Base-by-base conservation (phyloP, 2,797 vertebrate genomes). In the Lates japonicus region DNA sequence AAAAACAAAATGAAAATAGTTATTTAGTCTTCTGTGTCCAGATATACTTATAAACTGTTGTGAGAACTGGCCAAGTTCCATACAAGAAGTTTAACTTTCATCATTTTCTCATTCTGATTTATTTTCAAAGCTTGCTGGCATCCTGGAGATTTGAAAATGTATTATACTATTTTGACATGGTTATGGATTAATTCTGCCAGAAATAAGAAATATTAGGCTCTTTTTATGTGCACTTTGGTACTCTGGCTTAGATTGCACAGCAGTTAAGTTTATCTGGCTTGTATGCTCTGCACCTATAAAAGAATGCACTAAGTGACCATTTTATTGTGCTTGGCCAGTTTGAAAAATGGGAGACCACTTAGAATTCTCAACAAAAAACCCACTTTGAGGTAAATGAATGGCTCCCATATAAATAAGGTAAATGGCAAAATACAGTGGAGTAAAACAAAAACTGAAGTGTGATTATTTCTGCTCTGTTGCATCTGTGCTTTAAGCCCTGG, bases 261-360 rank as follows among this genome's bases (percentile, higher is more conserved):
- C 7, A 46, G 39, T 66, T 41, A 33, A 41, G 33, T 71, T 67
- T 59, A 70, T 67, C 37, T 59, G 42, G n/a, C 20, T 57, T 37
- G 7, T 22, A 49, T 46, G 19, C 29, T 25, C 31, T 66, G 5
- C 19, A 12, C 17, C 2, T 54, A 46, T 73, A 44, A 69, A 76
- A 51, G 7, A 63, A 65, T 60, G 54, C 48, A 78, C 66, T 60
- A 66, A 63, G 62, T 58, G 31, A 69, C 14, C 16, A 58, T 65
- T 83, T 66, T 55, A 57, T 57, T 68, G 48, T 75, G 46, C 66
- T 58, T 67, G 22, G 44, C 29, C 48, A 61, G 61, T 70, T 70
- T 70, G 59, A 69, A 59, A 44, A n/a, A 25, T 13, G 6, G 3
- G 19, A 48, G 10, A 59, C 29, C 20, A 20, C n/a, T 70, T 51